A percentile compares a stretch with the other conserved stretches of the same genome.
Conservation (phyloP, 2,797 vertebrate genomes). For the Lates japonicus region DNA sequence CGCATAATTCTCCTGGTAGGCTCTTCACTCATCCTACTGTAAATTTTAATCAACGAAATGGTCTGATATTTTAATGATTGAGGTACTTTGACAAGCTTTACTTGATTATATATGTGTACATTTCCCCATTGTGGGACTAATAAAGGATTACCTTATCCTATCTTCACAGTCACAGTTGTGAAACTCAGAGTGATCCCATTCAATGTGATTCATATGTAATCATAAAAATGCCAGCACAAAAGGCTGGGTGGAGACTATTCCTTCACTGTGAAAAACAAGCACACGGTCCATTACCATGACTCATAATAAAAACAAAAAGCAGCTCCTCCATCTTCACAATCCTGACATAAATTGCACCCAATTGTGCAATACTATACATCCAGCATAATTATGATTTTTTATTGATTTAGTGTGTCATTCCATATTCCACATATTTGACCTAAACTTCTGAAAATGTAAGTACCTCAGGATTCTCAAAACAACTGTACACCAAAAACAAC, state of each 20-base stretch:
- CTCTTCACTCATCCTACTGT: neutral
- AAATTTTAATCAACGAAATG: constrained; percentile 4
- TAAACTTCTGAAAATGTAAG: neutral
- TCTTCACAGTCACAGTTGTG: constrained; percentile 14
- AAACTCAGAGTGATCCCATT: constrained; percentile 21
- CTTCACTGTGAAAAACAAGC: constrained; percentile 7
- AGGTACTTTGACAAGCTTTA: constrained; percentile 24
- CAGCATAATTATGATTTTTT: neutral
- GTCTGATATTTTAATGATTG: constrained; percentile 1
- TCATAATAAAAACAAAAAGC: constrained; percentile 29
- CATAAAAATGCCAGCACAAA: constrained; percentile 23
- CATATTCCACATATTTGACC: constrained; percentile 21
- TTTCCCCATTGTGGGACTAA: too few species aligned
- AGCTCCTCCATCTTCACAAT: neutral
- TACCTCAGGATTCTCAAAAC: constrained; percentile 2
- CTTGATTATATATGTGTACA: constrained; percentile 11
- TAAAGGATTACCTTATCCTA: too few species aligned
- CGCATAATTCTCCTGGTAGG: neutral
- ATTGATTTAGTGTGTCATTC: neutral
- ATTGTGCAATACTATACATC: neutral
- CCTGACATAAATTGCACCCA: neutral
- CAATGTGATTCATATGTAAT: constrained; percentile 24
- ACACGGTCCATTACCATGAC: neutral
- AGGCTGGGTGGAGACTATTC: neutral
- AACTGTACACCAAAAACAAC: neutral